Percentiles rank a stretch among this genome's conserved stretches.
These are phyloP conservation scores for Xerus inauris DNA, from an alignment of 2,113 vertebrate species.

Conservation along the genomic window DNA sequence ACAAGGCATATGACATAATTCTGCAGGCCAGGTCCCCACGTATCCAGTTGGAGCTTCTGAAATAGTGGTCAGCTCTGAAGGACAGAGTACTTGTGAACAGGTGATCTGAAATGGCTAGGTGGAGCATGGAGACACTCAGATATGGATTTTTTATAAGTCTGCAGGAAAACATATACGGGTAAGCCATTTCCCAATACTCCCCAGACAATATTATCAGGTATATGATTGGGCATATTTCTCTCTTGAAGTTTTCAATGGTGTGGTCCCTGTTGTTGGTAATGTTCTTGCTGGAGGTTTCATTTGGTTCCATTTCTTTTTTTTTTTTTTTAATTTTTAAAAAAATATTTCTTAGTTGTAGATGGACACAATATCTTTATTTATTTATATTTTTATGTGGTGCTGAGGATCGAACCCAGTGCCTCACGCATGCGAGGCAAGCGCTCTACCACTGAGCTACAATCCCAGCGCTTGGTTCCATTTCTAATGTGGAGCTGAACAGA, in stretches of 20 bases:
- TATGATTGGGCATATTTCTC: slow-evolving; percentile 81
- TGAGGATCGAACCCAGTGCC: no score
- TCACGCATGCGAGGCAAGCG: no score
- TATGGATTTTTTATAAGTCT: slow-evolving; percentile 70
- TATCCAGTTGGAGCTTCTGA: slow-evolving; percentile 83
- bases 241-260: slow-evolving; percentile 82
- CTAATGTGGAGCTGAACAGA: neutral
- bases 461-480: slow-evolving; percentile 28
- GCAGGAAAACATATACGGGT: slow-evolving; percentile 86
- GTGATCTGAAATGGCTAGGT: slow-evolving; percentile 88
- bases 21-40: slow-evolving; percentile 87
- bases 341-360: no score
- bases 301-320: neutral
- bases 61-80: slow-evolving; percentile 85
- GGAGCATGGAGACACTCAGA: slow-evolving; percentile 88
- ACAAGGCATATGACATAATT: slow-evolving; percentile 86
- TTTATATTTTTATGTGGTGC: no score
- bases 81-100: slow-evolving; percentile 87
- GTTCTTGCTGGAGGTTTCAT: neutral
- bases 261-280: slow-evolving; percentile 63
- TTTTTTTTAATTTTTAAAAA: no score
- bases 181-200: slow-evolving; percentile 84
- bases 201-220: slow-evolving; percentile 84
- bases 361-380: no score
- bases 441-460: no score